Evolutionary conservation across 2,888 invertebrate species (phyloP), one percentile per base, ranked within the genome.

Genomic region (Julus scanicus): DNA sequence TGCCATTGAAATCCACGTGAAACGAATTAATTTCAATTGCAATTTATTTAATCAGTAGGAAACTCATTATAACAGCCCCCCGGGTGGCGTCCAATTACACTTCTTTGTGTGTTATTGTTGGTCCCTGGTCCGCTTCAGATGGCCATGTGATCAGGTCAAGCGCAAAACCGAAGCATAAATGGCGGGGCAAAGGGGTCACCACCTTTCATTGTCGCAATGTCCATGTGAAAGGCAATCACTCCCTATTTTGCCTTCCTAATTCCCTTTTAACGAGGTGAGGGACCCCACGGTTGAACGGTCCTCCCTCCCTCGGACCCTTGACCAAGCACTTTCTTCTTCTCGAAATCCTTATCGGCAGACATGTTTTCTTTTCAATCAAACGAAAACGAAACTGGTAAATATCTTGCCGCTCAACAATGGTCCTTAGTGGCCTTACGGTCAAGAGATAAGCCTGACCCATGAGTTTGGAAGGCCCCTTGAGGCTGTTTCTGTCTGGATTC

Each of bases 31-130:
- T n/a, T 63, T n/a, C 63, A n/a, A 63, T 63, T 20, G 2, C n/a
- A 63, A 63, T n/a, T 63, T 63, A 63, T n/a, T n/a, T 63, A 63
- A 63, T 63, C 63, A 63, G 63, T 63, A 63, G 63, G 63, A 63
- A 63, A n/a, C 63, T 63, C 63, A 63, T 63, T 63, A n/a, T 63
- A n/a, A 13, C 2, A 63, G 63, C 63, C 15, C 63, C 13, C 63
- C 3, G 63, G 63, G n/a, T 63, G 63, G 63, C 63, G n/a, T 2
- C 63, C 63, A 63, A 63, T 63, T 63, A 63, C 2, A 13, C 20
- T 63, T n/a, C 2, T n/a, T 63, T n/a, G n/a, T 2, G 17, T 2
- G 63, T 13, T 20, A 63, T 63, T 63, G 63, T 63, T 63, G 63
- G n/a, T n/a, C n/a, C n/a, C 63, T 63, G 63, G 63, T 63, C 63